A percentile compares a stretch with the other conserved stretches of the same genome.
Evolutionary conservation across 2,113 vertebrate genomes (phyloP).

Genomic region (Castor canadensis): DNA sequence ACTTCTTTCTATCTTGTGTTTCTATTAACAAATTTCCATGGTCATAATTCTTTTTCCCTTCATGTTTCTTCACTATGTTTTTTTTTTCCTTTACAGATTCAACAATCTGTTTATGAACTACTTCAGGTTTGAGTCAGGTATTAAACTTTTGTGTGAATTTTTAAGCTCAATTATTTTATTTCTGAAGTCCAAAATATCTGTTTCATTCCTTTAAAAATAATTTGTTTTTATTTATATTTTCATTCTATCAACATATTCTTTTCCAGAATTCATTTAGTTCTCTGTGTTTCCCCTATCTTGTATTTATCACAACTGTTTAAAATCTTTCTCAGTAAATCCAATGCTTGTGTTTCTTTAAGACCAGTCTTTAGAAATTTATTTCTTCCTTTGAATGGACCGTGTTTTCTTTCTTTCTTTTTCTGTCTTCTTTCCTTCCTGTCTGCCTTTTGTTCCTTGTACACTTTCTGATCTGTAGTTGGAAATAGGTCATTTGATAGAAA

Average conservation of each 20-base stretch:
- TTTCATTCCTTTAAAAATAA: neutral
- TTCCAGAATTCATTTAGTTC: neutral
- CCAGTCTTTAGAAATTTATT: neutral
- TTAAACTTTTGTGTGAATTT: neutral
- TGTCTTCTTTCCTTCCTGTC: too few relatives aligned
- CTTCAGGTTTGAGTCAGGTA: neutral
- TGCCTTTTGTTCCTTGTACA: too few relatives aligned
- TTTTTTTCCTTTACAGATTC: neutral
- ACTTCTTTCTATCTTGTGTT: neutral
- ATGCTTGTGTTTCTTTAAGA: neutral
- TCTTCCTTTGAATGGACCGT: too few relatives aligned
- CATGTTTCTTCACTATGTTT: neutral
- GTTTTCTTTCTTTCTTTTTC: too few relatives aligned
- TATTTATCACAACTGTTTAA: neutral
- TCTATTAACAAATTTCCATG: neutral
- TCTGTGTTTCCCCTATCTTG: neutral
- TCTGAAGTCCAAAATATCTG: neutral
- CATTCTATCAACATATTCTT: neutral
- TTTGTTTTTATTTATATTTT: neutral
- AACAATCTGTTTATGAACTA: neutral
- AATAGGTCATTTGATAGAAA: neutral
- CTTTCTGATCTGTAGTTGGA: neutral
- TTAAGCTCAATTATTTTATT: neutral
- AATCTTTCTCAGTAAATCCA: neutral
- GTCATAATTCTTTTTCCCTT: neutral